A percentile compares a stretch with the other conserved stretches of the same genome.
phyloP scores from a whole-genome alignment of 2,888 invertebrate species.

The Mellilla xanthometata region DNA sequence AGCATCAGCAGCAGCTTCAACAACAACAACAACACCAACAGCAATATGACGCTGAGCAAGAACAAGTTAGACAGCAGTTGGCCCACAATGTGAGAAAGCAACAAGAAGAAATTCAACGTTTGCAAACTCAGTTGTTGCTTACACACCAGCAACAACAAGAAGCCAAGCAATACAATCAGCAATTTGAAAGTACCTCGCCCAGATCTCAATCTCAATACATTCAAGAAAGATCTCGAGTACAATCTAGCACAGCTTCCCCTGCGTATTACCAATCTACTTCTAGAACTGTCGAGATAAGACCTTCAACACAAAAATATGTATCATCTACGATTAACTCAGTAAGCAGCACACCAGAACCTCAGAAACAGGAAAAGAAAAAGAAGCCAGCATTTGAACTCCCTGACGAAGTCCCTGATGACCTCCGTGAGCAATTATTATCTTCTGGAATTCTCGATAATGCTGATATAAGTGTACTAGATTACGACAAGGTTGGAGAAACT shows the following conservation, averaged over 20 bases:
- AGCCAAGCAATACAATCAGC: constrained; percentile 52
- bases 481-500: constrained; percentile 94
- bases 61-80: constrained; percentile 66
- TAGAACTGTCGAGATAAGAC: constrained; percentile 72
- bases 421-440: constrained; percentile 90
- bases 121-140: constrained; percentile 65
- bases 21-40: constrained; percentile 62
- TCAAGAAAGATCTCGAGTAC: constrained; percentile 67
- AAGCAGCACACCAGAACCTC: constrained; percentile 62
- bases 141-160: constrained; percentile 63
- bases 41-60: constrained; percentile 63
- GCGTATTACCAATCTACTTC: constrained; percentile 69
- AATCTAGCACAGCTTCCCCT: constrained; percentile 57
- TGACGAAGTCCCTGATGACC: constrained; percentile 94
- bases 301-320: constrained; percentile 75
- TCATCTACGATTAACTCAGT: constrained; percentile 76
- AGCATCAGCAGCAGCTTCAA: constrained; percentile 42
- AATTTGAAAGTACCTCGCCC: constrained; percentile 58
- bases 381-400: constrained; percentile 85
- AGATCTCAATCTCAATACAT: constrained; percentile 64
- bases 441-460: constrained; percentile 94
- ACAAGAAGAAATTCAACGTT: constrained; percentile 76
- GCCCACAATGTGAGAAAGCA: constrained; percentile 77
- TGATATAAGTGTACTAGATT: constrained; percentile 93
- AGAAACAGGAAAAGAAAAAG: constrained; percentile 81